These are phyloP conservation scores for Pygoscelis antarcticus DNA, from an alignment of 2,113 vertebrate species.

Conservation along the genomic window DNA sequence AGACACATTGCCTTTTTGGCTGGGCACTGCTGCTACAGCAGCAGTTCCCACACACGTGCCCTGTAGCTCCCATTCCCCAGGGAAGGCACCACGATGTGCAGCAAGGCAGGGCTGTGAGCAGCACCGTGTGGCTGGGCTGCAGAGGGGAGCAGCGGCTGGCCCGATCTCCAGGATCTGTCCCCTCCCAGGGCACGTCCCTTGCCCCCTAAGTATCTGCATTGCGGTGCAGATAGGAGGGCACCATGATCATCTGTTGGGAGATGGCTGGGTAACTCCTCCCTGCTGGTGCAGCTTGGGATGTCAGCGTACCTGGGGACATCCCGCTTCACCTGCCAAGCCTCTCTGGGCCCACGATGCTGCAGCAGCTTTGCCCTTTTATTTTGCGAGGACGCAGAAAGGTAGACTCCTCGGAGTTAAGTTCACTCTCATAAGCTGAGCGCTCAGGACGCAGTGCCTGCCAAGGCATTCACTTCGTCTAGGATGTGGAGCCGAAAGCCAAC, in stretches of 20 bases:
- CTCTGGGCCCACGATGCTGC: not conserved
- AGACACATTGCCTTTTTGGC: not conserved
- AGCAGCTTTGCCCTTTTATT: not conserved
- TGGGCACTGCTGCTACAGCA: not conserved
- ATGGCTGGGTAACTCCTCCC: not conserved
- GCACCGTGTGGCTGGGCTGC: rapidly evolving
- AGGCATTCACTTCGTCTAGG: conserved; percentile 39
- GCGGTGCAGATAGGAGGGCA: not conserved
- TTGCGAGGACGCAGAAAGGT: not conserved
- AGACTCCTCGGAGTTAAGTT: not conserved
- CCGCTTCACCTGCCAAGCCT: not conserved
- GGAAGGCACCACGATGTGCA: rapidly evolving
- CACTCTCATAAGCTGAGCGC: not conserved
- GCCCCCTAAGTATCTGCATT: not conserved
- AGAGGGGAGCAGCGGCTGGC: not conserved
- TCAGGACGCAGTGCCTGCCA: not conserved
- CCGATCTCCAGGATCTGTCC: rapidly evolving
- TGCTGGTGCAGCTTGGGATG: not conserved
- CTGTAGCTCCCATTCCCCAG: not conserved
- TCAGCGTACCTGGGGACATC: not conserved
- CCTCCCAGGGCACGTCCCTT: not conserved
- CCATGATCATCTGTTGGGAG: rapidly evolving
- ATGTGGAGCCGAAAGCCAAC: not conserved
- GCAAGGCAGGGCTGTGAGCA: not conserved
- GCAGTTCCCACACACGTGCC: rapidly evolving